Evolutionary conservation across 2,797 vertebrate genomes (phyloP).

Genomic region (Botia kubotai): DNA sequence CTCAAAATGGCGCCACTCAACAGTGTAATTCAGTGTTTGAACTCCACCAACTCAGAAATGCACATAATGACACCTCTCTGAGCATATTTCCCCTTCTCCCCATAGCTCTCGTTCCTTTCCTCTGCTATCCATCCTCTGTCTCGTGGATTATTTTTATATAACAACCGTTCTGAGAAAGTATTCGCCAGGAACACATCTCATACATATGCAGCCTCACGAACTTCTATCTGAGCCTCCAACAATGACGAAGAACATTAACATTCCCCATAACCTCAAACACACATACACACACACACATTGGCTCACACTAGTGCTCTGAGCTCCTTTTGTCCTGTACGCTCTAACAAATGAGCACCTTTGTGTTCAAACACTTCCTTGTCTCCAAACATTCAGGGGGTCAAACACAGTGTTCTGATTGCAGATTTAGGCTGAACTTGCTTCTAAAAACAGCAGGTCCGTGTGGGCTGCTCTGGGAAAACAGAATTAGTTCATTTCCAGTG

Average conservation of each 20-base stretch:
- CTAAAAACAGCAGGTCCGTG: slow-evolving; percentile 44
- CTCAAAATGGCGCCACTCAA: slow-evolving; percentile 44
- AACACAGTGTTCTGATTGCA: slow-evolving; percentile 36
- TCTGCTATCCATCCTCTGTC: neutral
- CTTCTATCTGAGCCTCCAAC: slow-evolving; percentile 69
- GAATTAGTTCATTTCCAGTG: slow-evolving; percentile 37
- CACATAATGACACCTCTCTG: slow-evolving; percentile 50
- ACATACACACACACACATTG: slow-evolving; percentile 53
- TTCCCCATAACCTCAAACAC: slow-evolving; percentile 63
- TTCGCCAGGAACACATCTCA: slow-evolving; percentile 59
- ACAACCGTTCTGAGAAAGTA: slow-evolving; percentile 64
- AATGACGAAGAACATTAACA: slow-evolving; percentile 75
- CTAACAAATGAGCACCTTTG: slow-evolving; percentile 46
- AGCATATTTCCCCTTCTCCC: slow-evolving; percentile 9
- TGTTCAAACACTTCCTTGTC: slow-evolving; percentile 44
- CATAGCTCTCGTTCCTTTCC: slow-evolving; percentile 3
- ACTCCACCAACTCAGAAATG: slow-evolving; percentile 51
- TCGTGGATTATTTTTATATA: slow-evolving; percentile 59
- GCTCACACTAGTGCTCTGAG: slow-evolving; percentile 53
- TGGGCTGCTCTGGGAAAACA: slow-evolving; percentile 39
- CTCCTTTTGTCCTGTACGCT: slow-evolving; percentile 35
- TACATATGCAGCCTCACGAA: slow-evolving; percentile 78
- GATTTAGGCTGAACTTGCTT: slow-evolving; percentile 40
- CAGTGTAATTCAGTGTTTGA: slow-evolving; percentile 49
- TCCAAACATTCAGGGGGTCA: slow-evolving; percentile 44